Percentiles rank a stretch among this genome's conserved stretches.
Conservation (phyloP, 2,888 invertebrate genomes). For the Phragmatobia fuliginosa region DNA sequence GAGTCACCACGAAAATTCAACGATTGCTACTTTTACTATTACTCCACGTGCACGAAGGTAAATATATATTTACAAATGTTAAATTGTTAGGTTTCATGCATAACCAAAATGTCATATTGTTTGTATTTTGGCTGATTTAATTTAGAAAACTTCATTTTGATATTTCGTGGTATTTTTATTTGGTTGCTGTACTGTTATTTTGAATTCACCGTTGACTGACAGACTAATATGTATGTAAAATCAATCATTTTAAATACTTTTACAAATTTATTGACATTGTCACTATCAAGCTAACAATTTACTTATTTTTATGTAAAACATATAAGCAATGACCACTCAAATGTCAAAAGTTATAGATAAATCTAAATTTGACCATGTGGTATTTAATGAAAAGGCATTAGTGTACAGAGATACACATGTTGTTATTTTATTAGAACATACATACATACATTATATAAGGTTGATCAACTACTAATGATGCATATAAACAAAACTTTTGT, state of each 20-base stretch:
- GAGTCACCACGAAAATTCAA: conserved; percentile 92
- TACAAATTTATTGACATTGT: conserved; percentile 2
- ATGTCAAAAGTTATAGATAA: not conserved
- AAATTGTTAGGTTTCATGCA: conserved; percentile 15
- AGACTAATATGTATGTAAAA: not conserved
- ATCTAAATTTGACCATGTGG: conserved; percentile 7
- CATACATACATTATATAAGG: not conserved
- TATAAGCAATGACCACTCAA: not conserved
- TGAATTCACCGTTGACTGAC: not conserved
- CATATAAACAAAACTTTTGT: not conserved
- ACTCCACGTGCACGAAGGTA: conserved; percentile 95
- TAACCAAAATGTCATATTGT: conserved; percentile 37
- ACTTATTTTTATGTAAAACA: not conserved
- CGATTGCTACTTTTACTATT: conserved; percentile 96
- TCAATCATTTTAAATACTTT: not conserved
- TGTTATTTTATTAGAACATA: not conserved
- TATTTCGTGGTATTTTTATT: not conserved
- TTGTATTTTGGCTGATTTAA: conserved; percentile 41
- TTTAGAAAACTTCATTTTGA: conserved; percentile 13
- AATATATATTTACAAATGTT: conserved; percentile 54
- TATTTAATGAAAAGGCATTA: not conserved
- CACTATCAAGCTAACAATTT: not conserved
- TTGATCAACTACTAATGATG: not conserved
- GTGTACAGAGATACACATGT: not conserved
- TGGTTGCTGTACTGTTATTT: not conserved